phyloP scores from a whole-genome alignment of 2,888 invertebrate genomes.

The Drosophila crucigera region DNA sequence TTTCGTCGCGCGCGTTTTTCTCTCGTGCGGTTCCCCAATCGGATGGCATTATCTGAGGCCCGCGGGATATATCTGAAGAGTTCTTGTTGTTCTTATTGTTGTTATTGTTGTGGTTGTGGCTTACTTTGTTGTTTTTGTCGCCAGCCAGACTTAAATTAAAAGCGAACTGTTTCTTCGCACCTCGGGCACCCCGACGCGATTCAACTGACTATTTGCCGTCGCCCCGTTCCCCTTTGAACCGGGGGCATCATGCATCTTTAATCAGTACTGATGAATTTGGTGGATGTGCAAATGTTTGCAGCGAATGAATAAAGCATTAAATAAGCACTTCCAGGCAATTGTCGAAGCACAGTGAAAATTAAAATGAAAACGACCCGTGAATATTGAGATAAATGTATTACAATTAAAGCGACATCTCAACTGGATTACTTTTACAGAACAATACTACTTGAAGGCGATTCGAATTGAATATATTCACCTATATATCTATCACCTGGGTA shows the following conservation, averaged over 20 bases:
- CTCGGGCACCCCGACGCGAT: constrained; percentile 33
- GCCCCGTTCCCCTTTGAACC: constrained; percentile 11
- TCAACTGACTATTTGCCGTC: constrained; percentile 12
- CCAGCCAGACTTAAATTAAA: constrained; percentile 68
- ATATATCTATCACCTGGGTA: not conserved
- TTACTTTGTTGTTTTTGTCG: constrained; percentile 35
- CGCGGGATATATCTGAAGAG: constrained; percentile 53
- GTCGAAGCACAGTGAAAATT: constrained; percentile 64
- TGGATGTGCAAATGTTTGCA: constrained; percentile 76
- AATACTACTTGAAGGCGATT: not conserved
- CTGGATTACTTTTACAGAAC: constrained; percentile 37
- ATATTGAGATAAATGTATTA: constrained; percentile 69
- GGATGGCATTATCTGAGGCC: constrained; percentile 74
- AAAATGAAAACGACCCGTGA: constrained; percentile 66
- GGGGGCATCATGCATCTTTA: constrained; percentile 67
- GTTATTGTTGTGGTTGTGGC: constrained; percentile 21
- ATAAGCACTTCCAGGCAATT: constrained; percentile 75
- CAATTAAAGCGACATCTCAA: constrained; percentile 45
- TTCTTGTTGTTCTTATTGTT: constrained; percentile 7
- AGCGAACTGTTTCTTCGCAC: constrained; percentile 68
- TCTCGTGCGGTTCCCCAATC: constrained; percentile 63
- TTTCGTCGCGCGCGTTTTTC: constrained; percentile 37
- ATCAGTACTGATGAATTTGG: constrained; percentile 74
- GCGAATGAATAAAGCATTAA: constrained; percentile 76
- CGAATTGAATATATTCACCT: not conserved